phyloP scores from a whole-genome alignment of 2,113 vertebrate species.

The Nothocercus julius region DNA sequence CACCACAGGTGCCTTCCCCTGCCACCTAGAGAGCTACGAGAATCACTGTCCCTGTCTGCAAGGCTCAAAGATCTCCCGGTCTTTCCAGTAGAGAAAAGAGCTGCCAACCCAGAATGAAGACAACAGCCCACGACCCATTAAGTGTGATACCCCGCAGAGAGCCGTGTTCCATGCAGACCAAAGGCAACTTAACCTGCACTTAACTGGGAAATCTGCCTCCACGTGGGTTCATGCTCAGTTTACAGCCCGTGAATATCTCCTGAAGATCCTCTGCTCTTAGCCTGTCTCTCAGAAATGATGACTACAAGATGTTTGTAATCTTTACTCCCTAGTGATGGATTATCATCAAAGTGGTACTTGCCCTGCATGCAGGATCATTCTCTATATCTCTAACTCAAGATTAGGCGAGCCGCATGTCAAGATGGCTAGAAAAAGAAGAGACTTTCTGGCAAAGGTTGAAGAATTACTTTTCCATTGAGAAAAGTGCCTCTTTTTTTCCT shows the following conservation, averaged over 20 bases:
- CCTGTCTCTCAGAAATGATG: not conserved
- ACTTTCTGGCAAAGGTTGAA: not conserved
- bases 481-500: not conserved
- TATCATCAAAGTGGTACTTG: not conserved
- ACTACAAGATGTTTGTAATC: not conserved
- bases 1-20: not conserved
- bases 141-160: not conserved
- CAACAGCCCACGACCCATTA: no score
- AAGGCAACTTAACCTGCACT: not conserved
- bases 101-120: fast-evolving
- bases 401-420: not conserved
- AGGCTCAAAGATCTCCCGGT: not conserved
- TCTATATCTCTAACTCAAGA: fast-evolving
- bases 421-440: fast-evolving
- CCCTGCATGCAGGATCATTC: not conserved
- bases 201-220: not conserved
- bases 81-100: not conserved
- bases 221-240: not conserved
- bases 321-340: not conserved
- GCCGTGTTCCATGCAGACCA: fast-evolving
- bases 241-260: fast-evolving
- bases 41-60: not conserved
- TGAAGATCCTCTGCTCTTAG: not conserved
- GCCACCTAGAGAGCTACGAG: not conserved
- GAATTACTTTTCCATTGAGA: not conserved